Conservation (phyloP, 2,797 vertebrate genomes). For the Cichlasoma orientale region DNA sequence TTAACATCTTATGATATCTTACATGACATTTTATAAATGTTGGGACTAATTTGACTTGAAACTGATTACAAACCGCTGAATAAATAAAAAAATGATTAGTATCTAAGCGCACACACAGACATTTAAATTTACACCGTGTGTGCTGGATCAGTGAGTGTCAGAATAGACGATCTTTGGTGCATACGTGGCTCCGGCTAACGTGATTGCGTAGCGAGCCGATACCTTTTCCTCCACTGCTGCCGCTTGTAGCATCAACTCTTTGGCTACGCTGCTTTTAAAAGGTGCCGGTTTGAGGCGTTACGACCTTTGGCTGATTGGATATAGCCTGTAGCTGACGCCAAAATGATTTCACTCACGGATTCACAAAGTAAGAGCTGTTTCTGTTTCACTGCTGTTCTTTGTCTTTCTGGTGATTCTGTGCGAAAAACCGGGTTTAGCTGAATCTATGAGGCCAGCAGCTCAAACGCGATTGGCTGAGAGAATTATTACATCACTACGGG, state of each 20-base stretch:
- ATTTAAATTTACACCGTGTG: not conserved
- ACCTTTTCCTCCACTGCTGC: slow-evolving; percentile 11
- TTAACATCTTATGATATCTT: not conserved
- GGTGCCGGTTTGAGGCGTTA: not conserved
- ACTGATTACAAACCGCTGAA: not conserved
- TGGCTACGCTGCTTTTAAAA: not conserved
- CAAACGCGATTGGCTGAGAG: slow-evolving; percentile 57
- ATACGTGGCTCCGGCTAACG: slow-evolving; percentile 51
- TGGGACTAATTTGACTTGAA: not conserved
- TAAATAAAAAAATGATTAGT: not conserved
- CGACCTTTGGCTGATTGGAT: not conserved
- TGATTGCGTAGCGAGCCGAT: slow-evolving; percentile 41
- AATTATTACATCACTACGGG: slow-evolving; percentile 3
- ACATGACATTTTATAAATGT: not conserved
- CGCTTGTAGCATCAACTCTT: slow-evolving; percentile 35
- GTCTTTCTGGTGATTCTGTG: slow-evolving; percentile 5
- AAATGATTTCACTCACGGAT: slow-evolving; percentile 77
- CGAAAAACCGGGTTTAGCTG: slow-evolving; percentile 21
- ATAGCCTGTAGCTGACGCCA: not conserved
- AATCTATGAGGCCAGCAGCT: slow-evolving; percentile 45
- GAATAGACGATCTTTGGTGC: slow-evolving; percentile 53
- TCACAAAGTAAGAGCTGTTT: slow-evolving; percentile 72
- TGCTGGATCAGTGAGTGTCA: not conserved
- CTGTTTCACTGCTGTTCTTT: not conserved
- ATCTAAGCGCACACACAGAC: not conserved